Evolutionary conservation across 2,113 vertebrate species (phyloP), one percentile per base, ranked within the genome.

Genomic region (Indicator indicator): DNA sequence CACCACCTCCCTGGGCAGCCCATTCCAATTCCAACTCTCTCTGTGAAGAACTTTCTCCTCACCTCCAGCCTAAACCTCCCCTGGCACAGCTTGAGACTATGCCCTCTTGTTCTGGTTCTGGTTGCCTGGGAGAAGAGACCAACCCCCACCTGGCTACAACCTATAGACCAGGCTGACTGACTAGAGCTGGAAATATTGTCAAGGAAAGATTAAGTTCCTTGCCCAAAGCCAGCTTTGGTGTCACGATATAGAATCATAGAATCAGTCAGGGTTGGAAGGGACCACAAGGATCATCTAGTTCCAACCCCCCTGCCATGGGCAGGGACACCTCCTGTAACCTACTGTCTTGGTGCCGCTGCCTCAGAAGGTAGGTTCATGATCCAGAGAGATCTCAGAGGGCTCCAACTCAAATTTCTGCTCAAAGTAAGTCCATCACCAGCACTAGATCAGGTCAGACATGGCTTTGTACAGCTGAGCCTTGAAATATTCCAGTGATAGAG

Each of bases 371-470:
- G 62, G 68, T 60, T 28, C 17, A 4, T 6, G 33, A 24, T 11
- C 28, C 64, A 85, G 38, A 71, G 63, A 40, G 33, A 52, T 11
- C 50, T n/a, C 60, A 30, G 21, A 48, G 52, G 32, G 6, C 18
- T 89, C 54, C 60, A 77, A 20, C 18, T 28, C 38, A 24, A 15
- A 9, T n/a, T 33, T 14, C 21, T 38, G 32, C 85, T 58, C 17
- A 1, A n/a, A 71, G 46, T 38, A 60, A 15, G 11, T 56, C 62
- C 63, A 50, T 5, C 28, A 48, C 67, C 70, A 64, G 12, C 0
- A 3, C 17, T 9, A 9, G 20, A 14, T 3, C 0, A 4, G 20
- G 5, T 69, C 28, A 64, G 16, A 6, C 48, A 3, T 0, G 9
- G 42, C 9, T 91, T 72, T 48, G 27, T 28, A 56, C 9, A 52